Conservation (phyloP, 1,140 invertebrate genomes). For the Nephila pilipes region DNA sequence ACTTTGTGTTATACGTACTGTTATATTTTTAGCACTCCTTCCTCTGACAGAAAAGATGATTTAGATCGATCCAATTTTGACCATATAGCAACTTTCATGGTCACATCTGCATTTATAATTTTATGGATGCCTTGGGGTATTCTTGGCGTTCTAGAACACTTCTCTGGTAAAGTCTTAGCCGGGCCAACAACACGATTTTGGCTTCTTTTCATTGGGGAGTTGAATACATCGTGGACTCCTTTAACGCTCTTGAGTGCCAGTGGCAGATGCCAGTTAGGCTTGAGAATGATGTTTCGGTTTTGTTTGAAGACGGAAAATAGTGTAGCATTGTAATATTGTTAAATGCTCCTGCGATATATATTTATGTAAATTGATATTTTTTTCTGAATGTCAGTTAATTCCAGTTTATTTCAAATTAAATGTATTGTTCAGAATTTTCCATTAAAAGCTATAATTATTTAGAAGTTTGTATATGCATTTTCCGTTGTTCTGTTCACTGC, state of each 20-base stretch:
- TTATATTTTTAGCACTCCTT: conserved; percentile 92
- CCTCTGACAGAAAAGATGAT: conserved; percentile 15
- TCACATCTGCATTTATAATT: conserved; percentile 49
- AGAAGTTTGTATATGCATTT: no score
- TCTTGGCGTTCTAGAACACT: conserved; percentile 13
- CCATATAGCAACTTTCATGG: conserved; percentile 52
- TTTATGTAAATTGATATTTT: no score
- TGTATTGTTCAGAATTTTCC: no score
- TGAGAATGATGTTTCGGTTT: conserved; percentile 37
- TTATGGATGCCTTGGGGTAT: conserved; percentile 65
- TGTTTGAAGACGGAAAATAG: conserved; percentile 20
- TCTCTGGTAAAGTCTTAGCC: not conserved
- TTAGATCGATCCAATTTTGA: not conserved
- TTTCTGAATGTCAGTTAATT: no score
- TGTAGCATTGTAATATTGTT: not conserved
- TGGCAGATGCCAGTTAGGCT: conserved; percentile 18
- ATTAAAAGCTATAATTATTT: no score
- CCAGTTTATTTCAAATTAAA: no score
- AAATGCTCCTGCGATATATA: no score
- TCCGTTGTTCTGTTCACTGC: no score
- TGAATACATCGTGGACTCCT: conserved; percentile 44
- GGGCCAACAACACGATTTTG: conserved; percentile 48
- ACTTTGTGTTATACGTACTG: conserved; percentile 96
- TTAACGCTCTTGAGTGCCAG: conserved; percentile 11
- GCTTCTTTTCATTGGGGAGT: conserved; percentile 46